These are phyloP conservation scores for Eulimnadia texana DNA, from an alignment of 1,140 invertebrate species.

Conservation along the genomic window DNA sequence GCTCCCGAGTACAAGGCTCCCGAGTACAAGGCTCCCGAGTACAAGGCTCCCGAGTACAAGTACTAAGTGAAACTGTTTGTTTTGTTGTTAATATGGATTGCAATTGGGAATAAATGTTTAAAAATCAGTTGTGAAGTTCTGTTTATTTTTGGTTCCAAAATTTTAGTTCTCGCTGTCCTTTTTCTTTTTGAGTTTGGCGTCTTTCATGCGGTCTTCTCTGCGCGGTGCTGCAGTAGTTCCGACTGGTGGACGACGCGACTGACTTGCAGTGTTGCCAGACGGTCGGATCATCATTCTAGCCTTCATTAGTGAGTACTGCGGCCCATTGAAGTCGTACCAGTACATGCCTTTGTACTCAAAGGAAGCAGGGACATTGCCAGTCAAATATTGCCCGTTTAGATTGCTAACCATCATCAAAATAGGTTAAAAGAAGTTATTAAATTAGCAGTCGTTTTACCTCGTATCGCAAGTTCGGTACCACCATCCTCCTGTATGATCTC, in stretches of 20 bases:
- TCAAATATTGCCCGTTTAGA: slow-evolving; percentile 42
- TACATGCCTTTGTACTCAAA: slow-evolving; percentile 40
- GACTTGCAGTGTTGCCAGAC: slow-evolving; percentile 23
- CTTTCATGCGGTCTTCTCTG: slow-evolving; percentile 7
- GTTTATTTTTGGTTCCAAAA: too few relatives aligned
- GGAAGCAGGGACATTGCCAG: slow-evolving; percentile 34
- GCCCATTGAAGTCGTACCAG: slow-evolving; percentile 42
- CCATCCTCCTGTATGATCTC: slow-evolving; percentile 43
- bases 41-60: too few relatives aligned
- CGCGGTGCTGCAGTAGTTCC: slow-evolving; percentile 9
- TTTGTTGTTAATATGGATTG: too few relatives aligned
- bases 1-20: too few relatives aligned
- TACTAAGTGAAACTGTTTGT: too few relatives aligned
- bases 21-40: too few relatives aligned
- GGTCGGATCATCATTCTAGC: slow-evolving; percentile 42
- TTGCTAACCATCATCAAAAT: slow-evolving; percentile 28
- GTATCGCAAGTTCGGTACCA: slow-evolving; percentile 46
- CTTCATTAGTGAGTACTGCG: slow-evolving; percentile 35
- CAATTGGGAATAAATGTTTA: not conserved
- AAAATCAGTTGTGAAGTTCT: not conserved
- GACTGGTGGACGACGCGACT: slow-evolving; percentile 1
- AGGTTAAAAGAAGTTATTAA: not conserved
- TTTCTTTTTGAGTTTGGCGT: slow-evolving; percentile 11
- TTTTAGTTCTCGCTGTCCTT: slow-evolving; percentile 14
- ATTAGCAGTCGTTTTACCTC: slow-evolving; percentile 19